Evolutionary conservation across 2,888 invertebrate species (phyloP).

Genomic region (Zhuqinia jingwanae): DNA sequence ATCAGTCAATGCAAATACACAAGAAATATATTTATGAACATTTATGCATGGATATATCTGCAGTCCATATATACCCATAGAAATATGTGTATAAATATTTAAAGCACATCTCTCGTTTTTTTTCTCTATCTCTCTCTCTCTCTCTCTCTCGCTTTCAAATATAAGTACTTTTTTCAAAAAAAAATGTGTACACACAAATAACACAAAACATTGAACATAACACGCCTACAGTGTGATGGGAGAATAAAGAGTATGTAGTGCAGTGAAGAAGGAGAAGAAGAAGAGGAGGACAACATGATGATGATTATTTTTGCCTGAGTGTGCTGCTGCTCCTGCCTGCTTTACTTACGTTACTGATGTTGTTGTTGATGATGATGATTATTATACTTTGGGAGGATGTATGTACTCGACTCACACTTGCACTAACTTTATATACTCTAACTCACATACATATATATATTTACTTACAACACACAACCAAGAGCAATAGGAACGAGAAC

Average conservation of each 20-base stretch:
- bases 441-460: too few relatives aligned
- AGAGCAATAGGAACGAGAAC: constrained; percentile 21
- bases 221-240: constrained; percentile 69
- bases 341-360: constrained; percentile 27
- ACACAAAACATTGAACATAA: constrained; percentile 64
- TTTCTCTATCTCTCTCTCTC: not conserved
- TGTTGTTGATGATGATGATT: constrained; percentile 48
- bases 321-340: constrained; percentile 17
- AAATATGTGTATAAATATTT: not conserved
- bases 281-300: constrained; percentile 39
- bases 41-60: not conserved
- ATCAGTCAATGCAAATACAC: constrained; percentile 67
- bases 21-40: constrained; percentile 42
- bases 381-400: constrained; percentile 53
- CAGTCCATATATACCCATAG: not conserved
- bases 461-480: constrained; percentile 16
- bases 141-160: constrained; percentile 8
- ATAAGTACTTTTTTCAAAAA: constrained; percentile 47
- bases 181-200: constrained; percentile 63
- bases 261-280: constrained; percentile 52
- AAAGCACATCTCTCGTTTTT: not conserved
- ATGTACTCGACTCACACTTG: constrained; percentile 59
- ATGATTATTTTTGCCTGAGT: constrained; percentile 55
- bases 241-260: constrained; percentile 40
- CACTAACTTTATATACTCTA: not conserved